Conservation (phyloP, 2,888 invertebrate species). For the Drosophila meridionalis region DNA sequence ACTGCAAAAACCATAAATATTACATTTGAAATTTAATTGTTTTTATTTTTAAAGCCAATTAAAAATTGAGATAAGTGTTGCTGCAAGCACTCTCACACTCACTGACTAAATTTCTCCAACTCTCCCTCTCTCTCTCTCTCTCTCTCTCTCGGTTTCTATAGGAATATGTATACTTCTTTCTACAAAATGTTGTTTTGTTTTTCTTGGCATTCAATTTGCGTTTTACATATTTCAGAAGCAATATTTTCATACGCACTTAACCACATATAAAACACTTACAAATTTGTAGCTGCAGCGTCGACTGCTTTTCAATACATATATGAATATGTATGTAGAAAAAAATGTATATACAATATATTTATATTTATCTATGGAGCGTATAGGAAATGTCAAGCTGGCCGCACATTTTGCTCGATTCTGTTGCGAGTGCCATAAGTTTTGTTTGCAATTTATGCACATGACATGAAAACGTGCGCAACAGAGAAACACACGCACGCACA, state of each 20-base stretch:
- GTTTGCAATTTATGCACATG: constrained; percentile 72
- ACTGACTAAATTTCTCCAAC: neutral
- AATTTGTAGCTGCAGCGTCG: constrained; percentile 13
- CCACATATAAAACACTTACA: constrained; percentile 68
- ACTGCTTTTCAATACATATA: constrained; percentile 36
- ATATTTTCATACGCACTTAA: constrained; percentile 50
- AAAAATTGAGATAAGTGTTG: neutral
- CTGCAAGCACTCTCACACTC: neutral
- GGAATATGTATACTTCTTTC: neutral
- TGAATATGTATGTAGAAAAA: constrained; percentile 1
- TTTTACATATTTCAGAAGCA: constrained; percentile 26
- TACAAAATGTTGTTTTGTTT: neutral
- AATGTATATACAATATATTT: constrained; percentile 19
- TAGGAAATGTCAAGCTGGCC: constrained; percentile 7
- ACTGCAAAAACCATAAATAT: neutral
- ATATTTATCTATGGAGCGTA: neutral
- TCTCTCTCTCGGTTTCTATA: neutral
- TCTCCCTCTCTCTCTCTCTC: neutral
- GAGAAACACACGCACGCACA: constrained; percentile 14
- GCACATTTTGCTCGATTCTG: constrained; percentile 13
- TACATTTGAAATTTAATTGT: neutral
- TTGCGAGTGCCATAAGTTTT: constrained; percentile 48
- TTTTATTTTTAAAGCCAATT: constrained; percentile 1
- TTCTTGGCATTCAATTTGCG: constrained; percentile 12
- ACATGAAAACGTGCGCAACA: constrained; percentile 72